A percentile compares a stretch with the other conserved stretches of the same genome.
Evolutionary conservation across 2,888 invertebrate species (phyloP).

Genomic region (Drosophila cognata): DNA sequence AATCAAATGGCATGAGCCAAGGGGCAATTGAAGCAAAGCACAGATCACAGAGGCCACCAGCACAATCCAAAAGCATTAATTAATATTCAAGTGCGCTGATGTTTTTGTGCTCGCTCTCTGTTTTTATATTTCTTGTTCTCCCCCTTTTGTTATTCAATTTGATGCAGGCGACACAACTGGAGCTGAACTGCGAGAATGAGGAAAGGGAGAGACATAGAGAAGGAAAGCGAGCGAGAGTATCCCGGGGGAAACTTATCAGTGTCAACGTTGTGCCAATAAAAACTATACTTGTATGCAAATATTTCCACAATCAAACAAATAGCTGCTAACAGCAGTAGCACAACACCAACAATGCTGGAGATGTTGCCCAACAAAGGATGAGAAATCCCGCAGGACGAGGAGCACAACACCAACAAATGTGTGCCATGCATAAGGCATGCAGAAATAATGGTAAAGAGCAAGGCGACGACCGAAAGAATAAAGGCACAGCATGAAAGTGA

Average conservation of each 20-base stretch:
- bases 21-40: conserved; percentile 48
- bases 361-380: conserved; percentile 56
- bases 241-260: conserved; percentile 78
- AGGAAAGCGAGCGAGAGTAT: conserved; percentile 16
- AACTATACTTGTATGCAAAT: conserved; percentile 80
- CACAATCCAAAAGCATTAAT: conserved; percentile 65
- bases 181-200: not conserved
- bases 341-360: conserved; percentile 51
- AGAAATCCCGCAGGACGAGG: conserved; percentile 63
- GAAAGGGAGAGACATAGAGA: conserved; percentile 1
- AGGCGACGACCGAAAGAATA: conserved; percentile 24
- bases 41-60: conserved; percentile 25
- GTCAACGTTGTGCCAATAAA: conserved; percentile 81
- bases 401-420: conserved; percentile 13
- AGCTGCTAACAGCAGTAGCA: conserved; percentile 69
- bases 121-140: conserved; percentile 2
- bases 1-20: conserved; percentile 67
- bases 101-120: conserved; percentile 21
- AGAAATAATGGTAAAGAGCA: conserved; percentile 64
- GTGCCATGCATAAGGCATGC: conserved; percentile 70
- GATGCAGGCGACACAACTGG: conserved; percentile 29
- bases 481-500: conserved; percentile 53
- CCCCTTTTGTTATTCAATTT: conserved; percentile 65
- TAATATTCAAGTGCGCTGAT: conserved; percentile 73
- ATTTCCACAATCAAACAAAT: conserved; percentile 81